Percentiles rank a stretch among this genome's conserved stretches.
Conservation (phyloP, 2,113 vertebrate genomes). For the Pluvialis apricaria region DNA sequence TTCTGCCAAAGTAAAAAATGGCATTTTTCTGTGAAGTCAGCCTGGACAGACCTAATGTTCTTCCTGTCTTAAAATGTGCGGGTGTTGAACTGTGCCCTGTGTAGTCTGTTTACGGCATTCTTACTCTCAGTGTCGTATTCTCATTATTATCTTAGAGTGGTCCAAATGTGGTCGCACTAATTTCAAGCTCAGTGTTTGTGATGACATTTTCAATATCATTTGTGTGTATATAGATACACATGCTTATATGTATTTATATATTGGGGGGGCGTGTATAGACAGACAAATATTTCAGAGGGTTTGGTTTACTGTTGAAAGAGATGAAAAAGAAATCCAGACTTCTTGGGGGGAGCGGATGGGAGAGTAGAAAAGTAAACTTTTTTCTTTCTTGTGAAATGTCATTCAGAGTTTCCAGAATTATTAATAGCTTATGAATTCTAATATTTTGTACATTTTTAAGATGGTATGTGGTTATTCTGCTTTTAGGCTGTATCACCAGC, state of each 20-base stretch:
- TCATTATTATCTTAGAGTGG: neutral
- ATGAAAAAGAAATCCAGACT: neutral
- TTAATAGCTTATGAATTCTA: neutral
- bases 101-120: neutral
- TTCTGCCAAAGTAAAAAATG: neutral
- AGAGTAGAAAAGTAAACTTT: neutral
- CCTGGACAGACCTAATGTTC: neutral
- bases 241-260: rapidly evolving
- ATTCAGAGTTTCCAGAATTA: neutral
- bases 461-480: neutral
- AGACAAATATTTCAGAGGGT: neutral
- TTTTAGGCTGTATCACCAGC: conserved; percentile 83
- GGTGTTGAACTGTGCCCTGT: neutral
- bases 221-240: neutral
- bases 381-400: neutral
- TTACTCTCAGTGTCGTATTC: neutral
- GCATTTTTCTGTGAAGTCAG: neutral
- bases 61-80: neutral
- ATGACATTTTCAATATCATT: neutral
- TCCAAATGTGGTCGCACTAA: neutral
- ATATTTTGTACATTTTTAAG: neutral
- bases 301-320: neutral
- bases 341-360: neutral
- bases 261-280: neutral
- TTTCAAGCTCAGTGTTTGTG: neutral